These are phyloP conservation scores for Bradypodion ventrale DNA, from an alignment of 2,797 vertebrate genomes.

Conservation along the genomic window DNA sequence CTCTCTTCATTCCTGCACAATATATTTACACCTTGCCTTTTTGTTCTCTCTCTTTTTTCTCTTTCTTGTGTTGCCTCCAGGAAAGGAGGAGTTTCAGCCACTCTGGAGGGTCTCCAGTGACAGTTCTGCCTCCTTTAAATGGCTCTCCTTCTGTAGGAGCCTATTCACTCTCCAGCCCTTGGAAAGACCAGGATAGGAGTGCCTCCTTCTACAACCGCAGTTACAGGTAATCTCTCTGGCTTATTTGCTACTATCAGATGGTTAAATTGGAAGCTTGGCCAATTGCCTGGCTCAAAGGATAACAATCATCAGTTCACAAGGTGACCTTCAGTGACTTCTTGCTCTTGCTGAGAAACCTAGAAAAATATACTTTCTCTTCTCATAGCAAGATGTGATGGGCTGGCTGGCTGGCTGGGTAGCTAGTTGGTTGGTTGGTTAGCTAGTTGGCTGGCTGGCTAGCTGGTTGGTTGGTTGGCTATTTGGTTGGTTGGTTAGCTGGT, in stretches of 20 bases:
- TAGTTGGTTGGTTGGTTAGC: no score
- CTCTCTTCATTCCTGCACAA: not conserved
- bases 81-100: slow-evolving; percentile 1
- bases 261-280: not conserved
- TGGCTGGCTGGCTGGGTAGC: no score
- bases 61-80: not conserved
- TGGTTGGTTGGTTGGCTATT: no score
- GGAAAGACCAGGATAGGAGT: slow-evolving; percentile 1
- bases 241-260: not conserved
- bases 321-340: no score
- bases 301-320: not conserved
- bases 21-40: not conserved
- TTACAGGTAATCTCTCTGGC: slow-evolving; percentile 43
- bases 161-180: not conserved
- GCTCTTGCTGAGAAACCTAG: no score
- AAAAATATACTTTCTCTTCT: no score
- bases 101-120: not conserved
- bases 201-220: not conserved
- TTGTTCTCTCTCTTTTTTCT: not conserved
- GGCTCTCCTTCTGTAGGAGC: not conserved
- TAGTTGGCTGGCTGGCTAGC: no score
- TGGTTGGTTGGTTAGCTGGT: no score
- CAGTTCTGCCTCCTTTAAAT: not conserved
- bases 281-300: not conserved
- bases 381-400: no score